Evolutionary conservation across 2,797 vertebrate genomes (phyloP), one percentile per base, ranked within the genome.

Genomic region (Trichosurus vulpecula): DNA sequence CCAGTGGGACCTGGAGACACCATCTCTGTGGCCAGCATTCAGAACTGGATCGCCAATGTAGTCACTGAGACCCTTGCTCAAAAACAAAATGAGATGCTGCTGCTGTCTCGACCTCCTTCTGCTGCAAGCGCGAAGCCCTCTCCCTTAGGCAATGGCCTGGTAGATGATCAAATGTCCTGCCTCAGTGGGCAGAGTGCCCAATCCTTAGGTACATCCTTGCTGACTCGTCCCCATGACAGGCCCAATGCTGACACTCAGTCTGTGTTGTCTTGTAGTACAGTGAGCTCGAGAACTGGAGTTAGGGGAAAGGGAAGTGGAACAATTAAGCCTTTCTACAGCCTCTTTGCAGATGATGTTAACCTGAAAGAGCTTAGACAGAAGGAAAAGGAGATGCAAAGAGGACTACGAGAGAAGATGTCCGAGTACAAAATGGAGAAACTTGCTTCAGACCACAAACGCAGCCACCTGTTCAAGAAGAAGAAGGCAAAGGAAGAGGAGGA

Each of bases 391-490:
- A 99, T 99, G 87, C 99, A 99, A 93, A 98, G 98, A 12, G 99
- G 99, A 96, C 99, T 99, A 98, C 99, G 99, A 97, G 99, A 98
- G 96, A 99, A 99, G 98, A 99, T 99, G 99, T 98, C 99, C 0
- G 98, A 98, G 54, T 99, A 99, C 54, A 99, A 99, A 94, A 98
- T 99, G 95, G 99, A 99, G 98, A 99, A 99, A 98, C 99, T 99
- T 96, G 98, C 99, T 54, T 99, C 99, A 25, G 99, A 99, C 98
- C 99, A 99, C 98, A 99, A 99, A 93, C 99, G 99, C 92, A 99
- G 99, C 98, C 99, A 99, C 13, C 98, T 99, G 92, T 99, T 99
- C 98, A 99, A 99, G 98, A 99, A 99, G 96, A 99, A 99, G 98
- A 99, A 99, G 97, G 98, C 98, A 1, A 99, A 99, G 97, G 99